Evolutionary conservation across 2,797 vertebrate genomes (phyloP).

Genomic region (Enoplosus armatus): DNA sequence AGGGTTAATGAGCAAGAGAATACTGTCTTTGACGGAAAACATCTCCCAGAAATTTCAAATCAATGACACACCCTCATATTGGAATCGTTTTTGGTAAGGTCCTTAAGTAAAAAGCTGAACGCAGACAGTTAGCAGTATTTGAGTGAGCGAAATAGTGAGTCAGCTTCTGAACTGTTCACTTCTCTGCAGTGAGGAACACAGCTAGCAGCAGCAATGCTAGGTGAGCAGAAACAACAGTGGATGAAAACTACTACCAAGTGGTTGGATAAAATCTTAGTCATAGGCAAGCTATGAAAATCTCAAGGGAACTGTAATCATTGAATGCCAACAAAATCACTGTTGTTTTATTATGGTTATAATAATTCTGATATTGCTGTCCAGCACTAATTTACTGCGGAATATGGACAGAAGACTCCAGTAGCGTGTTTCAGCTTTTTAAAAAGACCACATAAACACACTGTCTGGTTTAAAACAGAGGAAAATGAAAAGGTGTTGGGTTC

Average conservation of each 20-base stretch:
- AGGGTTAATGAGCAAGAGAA: slow-evolving; percentile 5
- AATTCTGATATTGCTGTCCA: not conserved
- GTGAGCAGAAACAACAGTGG: no score
- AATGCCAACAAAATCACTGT: no score
- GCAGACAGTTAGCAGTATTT: no score
- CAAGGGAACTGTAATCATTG: not conserved
- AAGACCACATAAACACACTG: not conserved
- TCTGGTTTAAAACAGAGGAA: not conserved
- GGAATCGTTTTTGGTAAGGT: not conserved
- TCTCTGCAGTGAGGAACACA: no score
- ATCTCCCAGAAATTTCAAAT: slow-evolving; percentile 27
- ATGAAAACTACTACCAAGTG: no score
- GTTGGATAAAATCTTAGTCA: not conserved
- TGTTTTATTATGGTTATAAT: no score
- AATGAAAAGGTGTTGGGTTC: not conserved
- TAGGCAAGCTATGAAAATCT: not conserved
- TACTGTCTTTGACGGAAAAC: slow-evolving; percentile 7
- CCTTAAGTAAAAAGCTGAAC: no score
- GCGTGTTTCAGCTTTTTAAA: not conserved
- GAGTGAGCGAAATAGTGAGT: no score
- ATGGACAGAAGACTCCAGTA: no score
- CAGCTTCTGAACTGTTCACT: no score
- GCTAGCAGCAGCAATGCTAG: no score
- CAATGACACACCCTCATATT: not conserved
- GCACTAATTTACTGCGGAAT: not conserved